Base-by-base conservation (phyloP, 2,113 vertebrate genomes). In the Cyprinodon tularosa region DNA sequence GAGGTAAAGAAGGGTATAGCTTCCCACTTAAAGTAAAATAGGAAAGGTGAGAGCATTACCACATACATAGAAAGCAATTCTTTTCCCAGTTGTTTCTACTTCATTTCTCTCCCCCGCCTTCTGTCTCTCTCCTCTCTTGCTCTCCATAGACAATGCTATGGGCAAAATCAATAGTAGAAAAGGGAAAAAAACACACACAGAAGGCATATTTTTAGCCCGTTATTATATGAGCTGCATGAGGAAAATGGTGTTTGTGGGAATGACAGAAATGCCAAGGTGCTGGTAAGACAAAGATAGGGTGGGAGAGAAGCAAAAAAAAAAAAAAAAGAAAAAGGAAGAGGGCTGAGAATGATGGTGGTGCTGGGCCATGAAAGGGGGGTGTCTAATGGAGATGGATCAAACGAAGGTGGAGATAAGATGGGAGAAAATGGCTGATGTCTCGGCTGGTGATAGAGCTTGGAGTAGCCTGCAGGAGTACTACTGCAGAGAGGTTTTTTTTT, bases 201-300 rank as follows among this genome's bases (percentile, higher is more conserved):
- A 86, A 86, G 91, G 92, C 90, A 94, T 95, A 94, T 94, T 95
- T 95, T 95, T 94, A 95, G 94, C 89, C 84, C 82, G 90, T 93
- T 93, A 94, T 93, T 92, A 94, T 93, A 88, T 89, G 91, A 88
- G 90, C 88, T 74, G 88, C 87, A 88, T 90, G 92, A 92, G 91
- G 90, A 92, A 93, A 92, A 90, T 80, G 83, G 86, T 81, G 86
- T 91, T 90, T 92, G 90, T 91, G 92, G 88, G 86, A 93, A 93
- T 92, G 87, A 87, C 88, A 90, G 89, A 91, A 88, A 86, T 80
- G 87, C 83, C 83, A 83, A 86, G 89, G 85, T 86, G 75, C 84
- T 81, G 84, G 91, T 87, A 78, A 82, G 81, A 87, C 75, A 80
- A 72, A 80, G 78, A 89, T 66, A 77, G 77, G 85, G 71, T 40